Base-by-base conservation (phyloP, 1,140 invertebrate genomes). In the Apis florea region DNA sequence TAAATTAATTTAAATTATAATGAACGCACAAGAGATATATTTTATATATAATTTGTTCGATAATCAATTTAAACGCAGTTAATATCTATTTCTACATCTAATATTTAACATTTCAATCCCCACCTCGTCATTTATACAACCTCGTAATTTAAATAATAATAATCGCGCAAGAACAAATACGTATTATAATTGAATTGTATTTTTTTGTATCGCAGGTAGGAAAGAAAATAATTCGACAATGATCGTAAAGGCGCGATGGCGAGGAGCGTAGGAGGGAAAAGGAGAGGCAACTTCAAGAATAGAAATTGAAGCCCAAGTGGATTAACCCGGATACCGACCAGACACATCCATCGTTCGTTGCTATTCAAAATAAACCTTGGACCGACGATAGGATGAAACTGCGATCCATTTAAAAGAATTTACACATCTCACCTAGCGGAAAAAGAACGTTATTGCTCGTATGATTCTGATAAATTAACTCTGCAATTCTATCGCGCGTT, bases 301-400 rank as follows among this genome's bases (percentile, higher is more conserved):
- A 81, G 79, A 75, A 81, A 75, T 81, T 67, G 71, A 81, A 74
- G 63, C 72, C 79, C 59, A 75, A 81, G 79, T 75, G 79, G 71
- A 81, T 81, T 81, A 81, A 81, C 79, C 79, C 72, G 72, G 71
- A 74, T 75, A 66, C 71, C 72, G 47, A 56, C 40, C 72, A 67
- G 63, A 75, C 79, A 66, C 71, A 81, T 81, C 47, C 71, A 81
- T 81, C 79, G 79, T 72, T 73, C 56, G 69, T 66, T 81, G 51
- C 61, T 75, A 81, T 81, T 81, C 71, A 67, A 81, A 81, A 81
- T 81, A 81, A 67, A 81, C 71, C 61, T 81, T 58, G 53, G 61
- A 26, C 79, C 61, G 31, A 53, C 24, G 70, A 70, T 59, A 26
- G 24, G 54, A 79, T 73, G 59, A 58, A 75, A 75, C 51, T 21